A percentile compares a stretch with the other conserved stretches of the same genome.
Conservation (phyloP, 2,797 vertebrate genomes). For the Dendrocincla fuliginosa region DNA sequence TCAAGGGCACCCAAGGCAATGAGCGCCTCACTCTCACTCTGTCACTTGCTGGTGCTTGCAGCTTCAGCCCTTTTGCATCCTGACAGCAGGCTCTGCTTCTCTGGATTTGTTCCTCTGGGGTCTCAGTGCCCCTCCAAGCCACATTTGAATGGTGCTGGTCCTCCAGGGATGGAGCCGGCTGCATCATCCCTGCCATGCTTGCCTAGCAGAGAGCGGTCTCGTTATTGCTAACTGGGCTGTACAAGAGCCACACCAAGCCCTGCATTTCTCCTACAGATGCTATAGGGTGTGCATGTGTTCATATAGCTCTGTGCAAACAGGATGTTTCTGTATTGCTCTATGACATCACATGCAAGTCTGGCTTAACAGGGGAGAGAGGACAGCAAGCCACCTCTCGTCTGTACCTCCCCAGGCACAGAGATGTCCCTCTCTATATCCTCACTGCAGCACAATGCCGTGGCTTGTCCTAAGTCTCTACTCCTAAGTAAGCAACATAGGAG, state of each 20-base stretch:
- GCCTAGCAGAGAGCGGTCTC: fast-evolving
- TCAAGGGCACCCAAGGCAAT: background rate
- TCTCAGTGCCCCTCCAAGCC: background rate
- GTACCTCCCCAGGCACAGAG: background rate
- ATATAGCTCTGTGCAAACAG: fast-evolving
- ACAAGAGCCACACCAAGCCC: fast-evolving
- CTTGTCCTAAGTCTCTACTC: background rate
- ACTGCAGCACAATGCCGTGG: background rate
- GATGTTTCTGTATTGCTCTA: background rate
- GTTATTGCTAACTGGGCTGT: no score
- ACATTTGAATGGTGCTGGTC: fast-evolving
- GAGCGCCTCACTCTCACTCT: background rate
- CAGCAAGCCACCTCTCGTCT: background rate
- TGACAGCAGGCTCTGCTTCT: background rate
- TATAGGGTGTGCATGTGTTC: background rate
- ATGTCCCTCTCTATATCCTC: background rate
- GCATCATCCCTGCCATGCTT: background rate
- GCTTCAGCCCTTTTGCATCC: background rate
- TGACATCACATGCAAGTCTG: background rate
- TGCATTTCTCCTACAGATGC: background rate
- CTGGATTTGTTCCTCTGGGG: background rate
- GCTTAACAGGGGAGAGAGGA: background rate
- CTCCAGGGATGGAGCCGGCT: background rate
- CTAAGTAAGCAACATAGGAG: background rate
- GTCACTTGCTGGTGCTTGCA: background rate